Evolutionary conservation across 23 tunicate genomes (phyloP).

Genomic region (Trididemnum miniatum): DNA sequence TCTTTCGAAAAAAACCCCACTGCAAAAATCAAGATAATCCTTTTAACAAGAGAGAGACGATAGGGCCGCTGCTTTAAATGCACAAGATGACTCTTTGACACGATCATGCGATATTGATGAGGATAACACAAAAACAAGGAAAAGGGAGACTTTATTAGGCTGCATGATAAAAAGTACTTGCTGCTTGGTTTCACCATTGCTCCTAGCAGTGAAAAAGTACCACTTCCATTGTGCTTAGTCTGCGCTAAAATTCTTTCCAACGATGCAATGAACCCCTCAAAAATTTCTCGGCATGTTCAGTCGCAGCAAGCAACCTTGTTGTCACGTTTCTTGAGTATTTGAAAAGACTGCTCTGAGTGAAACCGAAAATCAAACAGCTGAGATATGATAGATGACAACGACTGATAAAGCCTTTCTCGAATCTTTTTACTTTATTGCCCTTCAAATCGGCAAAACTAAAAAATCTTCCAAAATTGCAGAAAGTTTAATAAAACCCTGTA

Average conservation of each 20-base stretch:
- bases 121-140: conserved; percentile 17
- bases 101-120: conserved; percentile 22
- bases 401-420: too few species aligned
- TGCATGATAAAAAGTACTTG: conserved; percentile 54
- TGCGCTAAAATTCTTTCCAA: too few species aligned
- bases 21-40: not conserved
- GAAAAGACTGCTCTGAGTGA: conserved; percentile 57
- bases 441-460: conserved; percentile 38
- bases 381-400: conserved; percentile 46
- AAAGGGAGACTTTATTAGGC: conserved; percentile 60
- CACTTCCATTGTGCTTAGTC: too few species aligned
- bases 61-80: conserved; percentile 15
- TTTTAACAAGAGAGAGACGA: conserved; percentile 15
- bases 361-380: conserved; percentile 43
- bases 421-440: conserved; percentile 38
- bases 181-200: conserved; percentile 56
- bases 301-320: conserved; percentile 50
- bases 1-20: conserved; percentile 15
- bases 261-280: too few species aligned
- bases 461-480: conserved; percentile 57
- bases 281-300: conserved; percentile 44
- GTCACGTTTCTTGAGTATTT: conserved; percentile 47
- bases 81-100: conserved; percentile 17
- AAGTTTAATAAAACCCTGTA: conserved; percentile 52
- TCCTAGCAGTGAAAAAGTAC: conserved; percentile 56